Conservation (phyloP, 2,888 invertebrate species). For the Yponomeuta sedellus region DNA sequence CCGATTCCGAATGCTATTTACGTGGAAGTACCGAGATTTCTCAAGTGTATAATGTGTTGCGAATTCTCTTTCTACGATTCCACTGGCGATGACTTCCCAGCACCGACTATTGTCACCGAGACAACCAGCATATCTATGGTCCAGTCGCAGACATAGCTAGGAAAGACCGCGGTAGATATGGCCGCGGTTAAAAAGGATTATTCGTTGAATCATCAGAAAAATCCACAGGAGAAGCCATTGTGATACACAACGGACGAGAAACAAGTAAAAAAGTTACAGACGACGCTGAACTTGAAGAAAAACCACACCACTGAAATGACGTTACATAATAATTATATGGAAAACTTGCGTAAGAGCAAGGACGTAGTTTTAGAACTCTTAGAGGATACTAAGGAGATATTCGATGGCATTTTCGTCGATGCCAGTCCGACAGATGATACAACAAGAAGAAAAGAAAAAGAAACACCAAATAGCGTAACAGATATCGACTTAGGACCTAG, state of each 20-base stretch:
- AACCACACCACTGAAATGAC: slow-evolving; percentile 68
- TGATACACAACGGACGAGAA: slow-evolving; percentile 66
- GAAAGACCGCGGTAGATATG: slow-evolving; percentile 61
- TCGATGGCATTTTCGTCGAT: slow-evolving; percentile 39
- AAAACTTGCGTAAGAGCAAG: slow-evolving; percentile 58
- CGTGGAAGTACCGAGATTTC: slow-evolving; percentile 87
- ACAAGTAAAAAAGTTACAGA: slow-evolving; percentile 60
- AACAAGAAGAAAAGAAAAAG: slow-evolving; percentile 30
- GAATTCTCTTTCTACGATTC: slow-evolving; percentile 92
- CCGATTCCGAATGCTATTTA: slow-evolving; percentile 92
- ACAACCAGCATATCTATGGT: slow-evolving; percentile 83
- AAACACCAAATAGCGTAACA: slow-evolving; percentile 36
- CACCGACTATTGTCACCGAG: slow-evolving; percentile 79
- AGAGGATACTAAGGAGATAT: slow-evolving; percentile 56
- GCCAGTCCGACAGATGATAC: slow-evolving; percentile 29
- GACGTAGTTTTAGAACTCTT: slow-evolving; percentile 58
- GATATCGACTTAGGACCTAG: slow-evolving; percentile 48
- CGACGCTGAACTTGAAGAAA: slow-evolving; percentile 64
- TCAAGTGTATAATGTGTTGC: slow-evolving; percentile 91
- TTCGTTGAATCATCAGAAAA: slow-evolving; percentile 35
- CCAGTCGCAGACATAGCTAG: slow-evolving; percentile 84
- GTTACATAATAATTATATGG: slow-evolving; percentile 62
- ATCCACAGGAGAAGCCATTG: slow-evolving; percentile 57
- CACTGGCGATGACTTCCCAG: slow-evolving; percentile 80
- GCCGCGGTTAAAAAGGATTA: slow-evolving; percentile 56